phyloP scores from a whole-genome alignment of 2,113 vertebrate species.

The Myrmecophaga tridactyla region DNA sequence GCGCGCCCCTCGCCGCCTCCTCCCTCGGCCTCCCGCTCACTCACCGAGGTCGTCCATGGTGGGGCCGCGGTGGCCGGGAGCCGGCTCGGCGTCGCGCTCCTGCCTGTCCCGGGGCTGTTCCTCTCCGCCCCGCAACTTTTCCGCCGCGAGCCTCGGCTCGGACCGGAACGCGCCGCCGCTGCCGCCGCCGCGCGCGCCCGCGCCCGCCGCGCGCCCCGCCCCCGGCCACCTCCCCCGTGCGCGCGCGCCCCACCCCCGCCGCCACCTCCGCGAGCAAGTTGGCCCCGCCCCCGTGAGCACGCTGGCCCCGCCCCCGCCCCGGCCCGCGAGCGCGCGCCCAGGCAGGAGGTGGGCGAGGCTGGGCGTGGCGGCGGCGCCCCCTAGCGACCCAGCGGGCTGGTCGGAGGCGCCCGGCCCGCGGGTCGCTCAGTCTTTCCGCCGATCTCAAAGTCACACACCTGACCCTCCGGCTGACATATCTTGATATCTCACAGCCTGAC shows the following conservation, averaged over 20 bases:
- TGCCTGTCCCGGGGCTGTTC: constrained; percentile 59
- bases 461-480: neutral
- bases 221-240: neutral
- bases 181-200: neutral
- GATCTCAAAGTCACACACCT: neutral
- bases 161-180: constrained; percentile 57
- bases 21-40: constrained; percentile 39
- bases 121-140: constrained; percentile 67
- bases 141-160: constrained; percentile 37
- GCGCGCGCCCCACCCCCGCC: constrained; percentile 2
- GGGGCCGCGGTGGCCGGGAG: neutral
- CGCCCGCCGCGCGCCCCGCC: neutral
- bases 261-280: neutral
- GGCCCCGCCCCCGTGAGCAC: neutral
- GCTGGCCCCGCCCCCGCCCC: neutral
- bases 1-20: neutral
- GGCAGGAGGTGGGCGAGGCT: rapidly evolving
- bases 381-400: neutral
- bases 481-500: neutral
- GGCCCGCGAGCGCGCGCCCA: neutral
- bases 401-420: neutral
- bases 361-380: constrained; percentile 8
- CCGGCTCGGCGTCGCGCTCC: constrained; percentile 40
- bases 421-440: neutral
- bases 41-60: constrained; percentile 82